Base-by-base conservation (phyloP, 2,888 invertebrate genomes). In the Dioctria linearis region DNA sequence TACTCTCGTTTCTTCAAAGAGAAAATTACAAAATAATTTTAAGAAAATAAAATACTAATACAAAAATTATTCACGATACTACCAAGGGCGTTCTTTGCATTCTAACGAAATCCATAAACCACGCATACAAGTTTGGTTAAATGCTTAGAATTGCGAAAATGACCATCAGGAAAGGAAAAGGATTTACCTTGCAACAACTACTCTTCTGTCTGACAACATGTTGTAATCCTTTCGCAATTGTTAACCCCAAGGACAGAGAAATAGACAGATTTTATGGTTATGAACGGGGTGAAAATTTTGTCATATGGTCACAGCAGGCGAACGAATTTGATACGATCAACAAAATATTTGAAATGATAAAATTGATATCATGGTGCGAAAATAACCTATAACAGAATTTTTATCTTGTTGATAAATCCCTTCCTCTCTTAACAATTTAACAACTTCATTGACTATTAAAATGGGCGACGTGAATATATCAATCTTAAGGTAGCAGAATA, bases 141-240 rank as follows among this genome's bases (percentile, higher is more conserved):
- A 40, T 11, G 8, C 5, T 13, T 40, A 9, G 13, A 65, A 65
- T 65, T 65, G 65, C 65, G 65, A 65, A 65, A 40, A 65, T n/a
- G 65, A 42, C 65, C 65, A 65, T 65, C 37, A 65, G 42, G 40
- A 4, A 67, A 46, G 49, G 13, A 5, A 67, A 46, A 46, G 46
- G 67, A 67, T 46, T 46, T 67, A 46, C 67, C 25, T 63, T 46
- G 46, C 42, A 67, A 46, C 40, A 9, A 37, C 65, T 25, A 67
- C 9, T 46, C 9, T 46, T 9, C 46, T 46, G 46, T 46, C 49
- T 46, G 9, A 9, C 25, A 25, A 9, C 25, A 25, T 25, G 46
- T 13, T 13, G 67, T 67, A 67, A 67, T 67, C 67, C 67, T 67
- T 67, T 67, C 67, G 67, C 67, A 67, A 67, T 67, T 67, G 25